Conservation (phyloP, 2,113 vertebrate species). For the Xyliphius kryptos region DNA sequence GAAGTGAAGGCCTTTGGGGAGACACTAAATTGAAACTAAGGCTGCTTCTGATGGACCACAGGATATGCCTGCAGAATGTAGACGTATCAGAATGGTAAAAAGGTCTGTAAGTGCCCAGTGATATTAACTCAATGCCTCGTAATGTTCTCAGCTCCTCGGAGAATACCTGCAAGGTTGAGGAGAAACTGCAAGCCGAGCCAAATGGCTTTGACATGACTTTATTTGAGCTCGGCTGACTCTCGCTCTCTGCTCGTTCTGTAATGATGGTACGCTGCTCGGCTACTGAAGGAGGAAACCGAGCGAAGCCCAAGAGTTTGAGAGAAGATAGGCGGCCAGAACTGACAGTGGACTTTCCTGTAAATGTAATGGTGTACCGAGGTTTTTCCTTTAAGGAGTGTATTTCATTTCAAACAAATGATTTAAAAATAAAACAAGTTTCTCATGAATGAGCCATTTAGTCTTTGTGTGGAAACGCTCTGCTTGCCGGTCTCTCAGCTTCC, state of each 20-base stretch:
- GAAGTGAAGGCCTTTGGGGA: slow-evolving; percentile 83
- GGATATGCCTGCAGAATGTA: slow-evolving; percentile 97
- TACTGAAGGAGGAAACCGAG: background rate
- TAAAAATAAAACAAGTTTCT: too few species aligned
- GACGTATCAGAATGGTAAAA: slow-evolving; percentile 90
- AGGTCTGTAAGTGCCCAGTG: slow-evolving; percentile 97
- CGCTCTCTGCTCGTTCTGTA: slow-evolving; percentile 86
- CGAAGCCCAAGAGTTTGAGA: too few species aligned
- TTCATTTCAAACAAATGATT: too few species aligned
- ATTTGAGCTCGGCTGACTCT: slow-evolving; percentile 82
- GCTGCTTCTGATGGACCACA: slow-evolving; percentile 92
- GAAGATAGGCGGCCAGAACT: too few species aligned
- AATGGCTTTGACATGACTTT: slow-evolving; percentile 98
- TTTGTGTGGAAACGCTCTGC: too few species aligned
- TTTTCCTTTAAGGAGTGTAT: too few species aligned
- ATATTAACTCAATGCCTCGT: slow-evolving; percentile 89
- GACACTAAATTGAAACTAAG: slow-evolving; percentile 98
- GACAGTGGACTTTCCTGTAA: too few species aligned
- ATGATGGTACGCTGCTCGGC: slow-evolving; percentile 77
- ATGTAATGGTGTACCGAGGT: too few species aligned
- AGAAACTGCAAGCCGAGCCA: slow-evolving; percentile 83
- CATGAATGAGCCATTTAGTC: too few species aligned
- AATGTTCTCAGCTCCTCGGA: slow-evolving; percentile 83
- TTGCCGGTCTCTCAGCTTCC: too few species aligned
- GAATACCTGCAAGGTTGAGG: slow-evolving; percentile 77